Conservation (phyloP, 2,113 vertebrate genomes). For the Tragulus kanchil region DNA sequence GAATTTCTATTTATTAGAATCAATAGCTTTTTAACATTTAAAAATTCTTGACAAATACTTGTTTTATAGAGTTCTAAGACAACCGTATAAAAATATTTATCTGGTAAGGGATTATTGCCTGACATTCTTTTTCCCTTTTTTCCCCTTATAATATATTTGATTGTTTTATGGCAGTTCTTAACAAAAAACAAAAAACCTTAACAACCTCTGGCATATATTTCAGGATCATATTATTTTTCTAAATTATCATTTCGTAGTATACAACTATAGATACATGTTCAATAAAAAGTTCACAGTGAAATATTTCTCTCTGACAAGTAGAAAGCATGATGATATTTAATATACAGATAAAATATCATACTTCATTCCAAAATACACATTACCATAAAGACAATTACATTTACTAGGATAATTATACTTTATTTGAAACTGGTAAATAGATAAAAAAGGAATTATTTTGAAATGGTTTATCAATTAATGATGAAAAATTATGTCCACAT, state of each 20-base stretch:
- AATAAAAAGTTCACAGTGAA: constrained; percentile 48
- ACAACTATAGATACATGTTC: not conserved
- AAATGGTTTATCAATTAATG: not conserved
- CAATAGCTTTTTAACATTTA: not conserved
- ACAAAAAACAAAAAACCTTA: not conserved
- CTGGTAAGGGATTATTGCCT: not conserved
- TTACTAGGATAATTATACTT: not conserved
- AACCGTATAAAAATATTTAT: not conserved
- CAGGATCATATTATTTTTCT: constrained; percentile 5
- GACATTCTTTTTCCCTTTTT: not conserved
- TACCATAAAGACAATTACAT: not conserved
- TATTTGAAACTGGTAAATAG: not conserved
- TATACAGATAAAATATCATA: not conserved
- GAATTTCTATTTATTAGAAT: constrained; percentile 22
- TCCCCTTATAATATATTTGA: not conserved
- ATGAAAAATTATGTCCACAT: not conserved
- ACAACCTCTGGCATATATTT: not conserved
- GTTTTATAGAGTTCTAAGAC: not conserved
- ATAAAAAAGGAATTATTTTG: not conserved
- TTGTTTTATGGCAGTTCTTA: not conserved
- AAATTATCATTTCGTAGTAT: constrained; percentile 38
- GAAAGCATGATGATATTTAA: not conserved
- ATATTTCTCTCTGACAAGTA: not conserved
- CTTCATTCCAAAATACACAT: constrained; percentile 31
- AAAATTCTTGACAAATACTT: not conserved